These are phyloP conservation scores for Podocnemis expansa DNA, from an alignment of 2,113 vertebrate species.

Conservation along the genomic window DNA sequence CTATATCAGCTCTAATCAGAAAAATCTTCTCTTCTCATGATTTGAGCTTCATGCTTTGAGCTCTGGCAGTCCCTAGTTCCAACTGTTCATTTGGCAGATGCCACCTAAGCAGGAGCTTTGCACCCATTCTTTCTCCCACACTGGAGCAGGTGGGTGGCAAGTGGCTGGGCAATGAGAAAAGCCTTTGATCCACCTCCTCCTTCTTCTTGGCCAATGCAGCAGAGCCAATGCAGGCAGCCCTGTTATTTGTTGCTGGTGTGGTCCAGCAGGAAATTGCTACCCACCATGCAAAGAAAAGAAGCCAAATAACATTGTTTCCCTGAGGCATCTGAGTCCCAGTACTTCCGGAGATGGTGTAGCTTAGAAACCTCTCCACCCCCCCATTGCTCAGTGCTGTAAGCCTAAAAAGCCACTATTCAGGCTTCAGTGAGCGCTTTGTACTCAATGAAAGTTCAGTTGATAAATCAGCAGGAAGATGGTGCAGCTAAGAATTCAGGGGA, in stretches of 20 bases:
- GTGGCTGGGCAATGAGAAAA: no score
- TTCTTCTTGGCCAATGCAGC: no score
- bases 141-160: background rate
- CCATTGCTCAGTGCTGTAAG: background rate
- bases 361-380: background rate
- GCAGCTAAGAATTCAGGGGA: fast-evolving
- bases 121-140: background rate
- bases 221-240: background rate
- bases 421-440: no score
- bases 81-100: background rate
- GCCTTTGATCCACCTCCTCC: background rate
- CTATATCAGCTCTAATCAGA: background rate
- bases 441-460: background rate
- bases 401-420: background rate
- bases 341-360: background rate
- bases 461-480: fast-evolving
- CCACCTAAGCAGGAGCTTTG: background rate
- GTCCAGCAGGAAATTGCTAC: background rate
- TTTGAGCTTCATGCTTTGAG: background rate
- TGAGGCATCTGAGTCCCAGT: background rate
- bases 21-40: background rate
- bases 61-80: background rate
- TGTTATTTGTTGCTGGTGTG: background rate
- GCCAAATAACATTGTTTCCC: background rate
- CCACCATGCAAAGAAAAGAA: background rate